Evolutionary conservation across 2,888 invertebrate species (phyloP), one percentile per base, ranked within the genome.

Genomic region (Dioctria rufipes): DNA sequence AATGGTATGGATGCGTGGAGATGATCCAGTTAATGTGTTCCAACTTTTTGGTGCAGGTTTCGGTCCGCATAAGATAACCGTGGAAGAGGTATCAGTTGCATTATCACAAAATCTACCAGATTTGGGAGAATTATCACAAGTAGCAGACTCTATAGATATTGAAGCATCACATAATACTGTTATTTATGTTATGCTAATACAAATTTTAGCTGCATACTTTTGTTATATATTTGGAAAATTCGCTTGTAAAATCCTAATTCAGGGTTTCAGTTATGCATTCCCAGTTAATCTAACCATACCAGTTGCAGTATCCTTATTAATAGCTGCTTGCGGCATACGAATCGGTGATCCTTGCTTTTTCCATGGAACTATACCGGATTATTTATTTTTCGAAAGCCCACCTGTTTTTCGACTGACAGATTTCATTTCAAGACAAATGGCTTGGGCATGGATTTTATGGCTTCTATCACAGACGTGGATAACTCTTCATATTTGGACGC

Each of bases 401-500:
- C 92, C 94, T 54, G 93, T 93, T 9, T 94, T 95, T 84, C 93
- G 94, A 84, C 91, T 97, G 40, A 95, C 94, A 85, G 95, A 96
- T 85, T 96, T 95, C 87, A 93, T 96, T 79, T 93, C 94, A 0
- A 93, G 94, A 83, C 95, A 96, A 91, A 95, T 97, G 91, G 96
- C 95, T 0, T 97, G 97, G 96, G 93, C 96, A 6, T 97, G 97
- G 97, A 89, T 97, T 78, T 87, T 97, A 9, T 97, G 98, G 96
- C 89, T 98, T 78, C 88, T 98, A 3, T 98, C 98, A 1, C 98
- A 99, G 89, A 96, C 97, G 0, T 98, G 99, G 97, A 95, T 98
- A 79, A 96, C 98, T 0, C 91, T 98, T 81, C 98, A 99, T 86
- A 96, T 99, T 83, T 99, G 98, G 98, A 97, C 96, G 3, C 99